Evolutionary conservation across 2,888 invertebrate species (phyloP).

Genomic region (Pyrrhosoma nymphula): DNA sequence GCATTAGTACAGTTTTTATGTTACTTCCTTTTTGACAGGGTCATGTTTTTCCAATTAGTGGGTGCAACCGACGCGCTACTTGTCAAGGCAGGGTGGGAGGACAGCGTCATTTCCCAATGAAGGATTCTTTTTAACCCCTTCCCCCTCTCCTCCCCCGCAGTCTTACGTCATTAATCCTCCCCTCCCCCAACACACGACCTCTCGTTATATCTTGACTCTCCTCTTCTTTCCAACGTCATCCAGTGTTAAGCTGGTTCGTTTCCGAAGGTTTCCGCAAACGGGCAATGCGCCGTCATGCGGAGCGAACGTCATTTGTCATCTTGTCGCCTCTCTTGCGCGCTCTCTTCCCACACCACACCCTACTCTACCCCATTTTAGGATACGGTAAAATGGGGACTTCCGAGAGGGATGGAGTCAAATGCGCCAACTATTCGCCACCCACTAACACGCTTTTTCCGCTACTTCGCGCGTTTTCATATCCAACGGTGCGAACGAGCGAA

Average conservation of each 20-base stretch:
- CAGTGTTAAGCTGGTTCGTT: constrained; percentile 33
- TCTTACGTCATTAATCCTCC: constrained; percentile 21
- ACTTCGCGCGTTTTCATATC: background rate
- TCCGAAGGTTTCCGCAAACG: constrained; percentile 49
- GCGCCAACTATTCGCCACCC: background rate
- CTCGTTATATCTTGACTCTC: constrained; percentile 5
- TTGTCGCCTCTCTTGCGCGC: background rate
- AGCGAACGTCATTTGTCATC: constrained; percentile 62
- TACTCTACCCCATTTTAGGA: background rate
- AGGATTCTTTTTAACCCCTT: background rate
- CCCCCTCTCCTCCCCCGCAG: background rate
- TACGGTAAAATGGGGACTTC: background rate
- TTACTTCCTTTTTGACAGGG: too few species aligned
- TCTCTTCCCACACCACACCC: background rate
- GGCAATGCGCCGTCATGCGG: constrained; percentile 57
- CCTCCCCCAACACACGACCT: background rate
- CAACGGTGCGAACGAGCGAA: background rate
- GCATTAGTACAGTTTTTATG: too few species aligned
- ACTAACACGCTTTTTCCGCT: background rate
- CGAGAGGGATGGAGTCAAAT: background rate
- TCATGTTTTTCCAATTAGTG: background rate
- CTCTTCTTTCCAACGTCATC: background rate
- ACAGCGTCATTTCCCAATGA: background rate
- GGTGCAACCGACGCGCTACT: background rate
- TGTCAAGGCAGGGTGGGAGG: background rate